phyloP scores from a whole-genome alignment of 1,140 invertebrate genomes.

The Drosophila setifemur region DNA sequence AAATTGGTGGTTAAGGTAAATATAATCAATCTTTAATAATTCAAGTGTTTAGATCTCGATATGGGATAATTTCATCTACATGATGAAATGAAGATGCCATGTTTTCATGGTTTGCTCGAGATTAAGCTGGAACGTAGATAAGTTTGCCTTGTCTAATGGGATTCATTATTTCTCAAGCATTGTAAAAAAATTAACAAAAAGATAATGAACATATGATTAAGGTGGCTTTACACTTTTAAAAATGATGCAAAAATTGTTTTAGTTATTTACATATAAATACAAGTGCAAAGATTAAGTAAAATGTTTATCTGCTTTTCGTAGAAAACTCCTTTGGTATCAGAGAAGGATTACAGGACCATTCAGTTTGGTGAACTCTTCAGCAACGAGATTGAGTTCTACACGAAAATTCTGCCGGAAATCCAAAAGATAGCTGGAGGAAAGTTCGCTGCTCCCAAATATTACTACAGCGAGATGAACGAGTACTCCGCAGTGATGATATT shows the following conservation, averaged over 20 bases:
- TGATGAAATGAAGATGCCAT: too few species aligned
- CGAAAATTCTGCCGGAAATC: slow-evolving; percentile 54
- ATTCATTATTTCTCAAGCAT: background rate
- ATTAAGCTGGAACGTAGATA: too few species aligned
- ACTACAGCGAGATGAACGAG: slow-evolving; percentile 53
- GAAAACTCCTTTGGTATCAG: slow-evolving; percentile 65
- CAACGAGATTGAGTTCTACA: slow-evolving; percentile 71
- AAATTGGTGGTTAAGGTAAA: slow-evolving; percentile 70
- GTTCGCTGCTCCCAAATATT: slow-evolving; percentile 61
- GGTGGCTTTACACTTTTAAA: too few species aligned
- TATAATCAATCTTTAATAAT: background rate
- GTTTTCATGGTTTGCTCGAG: too few species aligned
- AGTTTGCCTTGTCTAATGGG: too few species aligned
- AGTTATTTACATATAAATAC: background rate
- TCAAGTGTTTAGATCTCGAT: too few species aligned
- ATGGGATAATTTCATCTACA: too few species aligned
- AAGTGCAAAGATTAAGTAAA: background rate
- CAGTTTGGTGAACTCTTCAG: slow-evolving; percentile 56
- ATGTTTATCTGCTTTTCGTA: slow-evolving; percentile 3
- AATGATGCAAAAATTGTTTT: too few species aligned
- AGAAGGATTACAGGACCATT: slow-evolving; percentile 30
- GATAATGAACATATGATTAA: background rate
- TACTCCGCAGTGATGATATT: slow-evolving; percentile 48
- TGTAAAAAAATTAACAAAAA: background rate
- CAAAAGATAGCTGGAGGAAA: slow-evolving; percentile 22